A percentile compares a stretch with the other conserved stretches of the same genome.
phyloP scores from a whole-genome alignment of 2,888 invertebrate species.

The Danaus chrysippus region DNA sequence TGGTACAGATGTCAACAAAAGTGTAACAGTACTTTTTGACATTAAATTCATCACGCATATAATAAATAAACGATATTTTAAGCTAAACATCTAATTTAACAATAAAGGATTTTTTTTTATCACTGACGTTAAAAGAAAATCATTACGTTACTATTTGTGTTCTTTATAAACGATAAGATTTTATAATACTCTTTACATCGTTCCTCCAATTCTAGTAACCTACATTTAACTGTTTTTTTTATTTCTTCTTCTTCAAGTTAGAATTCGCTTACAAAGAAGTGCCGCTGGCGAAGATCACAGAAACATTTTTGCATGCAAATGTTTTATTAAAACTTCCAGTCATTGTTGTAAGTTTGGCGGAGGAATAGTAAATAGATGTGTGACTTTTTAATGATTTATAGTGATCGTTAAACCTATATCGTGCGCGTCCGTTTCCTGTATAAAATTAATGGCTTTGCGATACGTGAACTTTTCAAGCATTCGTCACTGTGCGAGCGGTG shows the following conservation, averaged over 20 bases:
- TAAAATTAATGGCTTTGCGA: constrained; percentile 20
- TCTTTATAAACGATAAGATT: no score
- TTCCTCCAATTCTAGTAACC: no score
- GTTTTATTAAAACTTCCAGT: constrained; percentile 4
- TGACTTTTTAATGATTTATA: constrained; percentile 15
- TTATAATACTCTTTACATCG: no score
- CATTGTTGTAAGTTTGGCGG: constrained; percentile 16
- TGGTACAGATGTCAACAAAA: no score
- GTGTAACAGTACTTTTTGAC: no score
- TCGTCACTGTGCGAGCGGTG: neutral
- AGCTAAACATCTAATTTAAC: no score
- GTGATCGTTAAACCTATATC: constrained; percentile 13
- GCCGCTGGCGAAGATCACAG: neutral
- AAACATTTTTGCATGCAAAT: constrained; percentile 18
- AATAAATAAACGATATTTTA: no score
- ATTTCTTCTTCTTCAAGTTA: neutral
- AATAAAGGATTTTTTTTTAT: no score
- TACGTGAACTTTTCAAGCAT: constrained; percentile 25
- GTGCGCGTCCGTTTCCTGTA: constrained; percentile 30
- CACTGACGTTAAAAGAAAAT: no score
- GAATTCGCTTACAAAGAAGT: neutral
- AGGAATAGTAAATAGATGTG: constrained; percentile 12
- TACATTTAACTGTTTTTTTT: no score
- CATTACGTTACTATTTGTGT: no score
- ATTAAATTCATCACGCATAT: no score